Base-by-base conservation (phyloP, 2,113 vertebrate genomes). In the Labeo catla region DNA sequence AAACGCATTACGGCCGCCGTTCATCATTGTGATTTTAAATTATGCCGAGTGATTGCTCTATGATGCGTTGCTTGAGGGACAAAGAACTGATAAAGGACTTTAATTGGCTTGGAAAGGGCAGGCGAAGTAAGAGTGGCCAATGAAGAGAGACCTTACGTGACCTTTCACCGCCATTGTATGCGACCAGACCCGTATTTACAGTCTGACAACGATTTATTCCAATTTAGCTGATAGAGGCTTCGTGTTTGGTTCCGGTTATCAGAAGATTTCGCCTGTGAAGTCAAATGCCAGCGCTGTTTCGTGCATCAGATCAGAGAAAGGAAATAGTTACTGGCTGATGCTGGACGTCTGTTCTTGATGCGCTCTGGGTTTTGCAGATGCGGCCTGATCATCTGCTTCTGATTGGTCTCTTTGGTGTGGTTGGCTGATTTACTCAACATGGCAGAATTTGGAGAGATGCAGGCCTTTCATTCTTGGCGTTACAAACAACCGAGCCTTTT, bases 21-120 rank as follows among this genome's bases (percentile, higher is more conserved):
- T 94, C 93, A 94, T 94, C 93, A 93, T 91, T 87, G 85, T 90
- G 92, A 93, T 49, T 93, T 91, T 93, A 94, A 94, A 95, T 94
- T 88, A 93, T 89, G 91, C 83, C 86, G 86, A 90, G 90, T 91
- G 92, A 92, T 94, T 94, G 92, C 93, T 93, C 92, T 91, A 88
- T 92, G 93, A 95, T 91, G 92, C 92, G 90, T 94, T 90, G 84
- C 92, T 93, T 91, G 81, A 76, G 93, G 91, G 92, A 93, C 93
- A 92, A 89, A 88, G 89, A 87, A 86, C 90, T 89, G 89, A 90
- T 90, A 89, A 90, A 89, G 86, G 77, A 80, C 63, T 91, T 87
- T 94, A 93, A 94, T 94, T 94, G 92, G 90, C 90, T 95, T 92
- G 87, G 90, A 95, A 90, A 95, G 94, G 93, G 92, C 93, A 94